These are phyloP conservation scores for Ctenosaura bakeri DNA, from an alignment of 2,797 vertebrate genomes.

Conservation along the genomic window DNA sequence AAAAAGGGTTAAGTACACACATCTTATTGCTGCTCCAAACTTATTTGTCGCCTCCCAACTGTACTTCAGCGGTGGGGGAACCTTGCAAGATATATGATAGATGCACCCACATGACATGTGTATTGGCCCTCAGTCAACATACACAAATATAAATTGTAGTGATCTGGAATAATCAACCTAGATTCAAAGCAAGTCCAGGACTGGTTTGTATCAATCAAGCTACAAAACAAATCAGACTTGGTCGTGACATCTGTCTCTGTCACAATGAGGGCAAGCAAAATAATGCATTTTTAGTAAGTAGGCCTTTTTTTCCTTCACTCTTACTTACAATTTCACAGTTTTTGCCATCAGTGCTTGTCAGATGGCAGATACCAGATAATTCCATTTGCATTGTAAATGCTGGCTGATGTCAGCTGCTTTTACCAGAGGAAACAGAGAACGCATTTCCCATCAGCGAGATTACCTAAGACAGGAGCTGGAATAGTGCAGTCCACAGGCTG, in stretches of 20 bases:
- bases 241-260: background rate
- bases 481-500: no score
- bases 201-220: conserved; percentile 4
- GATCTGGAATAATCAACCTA: background rate
- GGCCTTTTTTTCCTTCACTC: background rate
- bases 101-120: background rate
- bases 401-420: background rate
- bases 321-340: background rate
- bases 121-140: conserved; percentile 2
- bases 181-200: background rate
- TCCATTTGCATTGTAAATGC: background rate
- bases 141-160: background rate
- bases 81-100: background rate
- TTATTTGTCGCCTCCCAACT: background rate
- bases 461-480: background rate
- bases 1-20: background rate
- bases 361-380: background rate
- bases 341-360: background rate
- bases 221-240: conserved; percentile 1
- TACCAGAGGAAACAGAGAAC: background rate
- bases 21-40: background rate
- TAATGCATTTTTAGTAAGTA: background rate
- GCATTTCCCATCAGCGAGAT: background rate
- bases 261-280: background rate
- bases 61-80: background rate